Base-by-base conservation (phyloP, 2,113 vertebrate genomes). In the Limnothrissa miodon region DNA sequence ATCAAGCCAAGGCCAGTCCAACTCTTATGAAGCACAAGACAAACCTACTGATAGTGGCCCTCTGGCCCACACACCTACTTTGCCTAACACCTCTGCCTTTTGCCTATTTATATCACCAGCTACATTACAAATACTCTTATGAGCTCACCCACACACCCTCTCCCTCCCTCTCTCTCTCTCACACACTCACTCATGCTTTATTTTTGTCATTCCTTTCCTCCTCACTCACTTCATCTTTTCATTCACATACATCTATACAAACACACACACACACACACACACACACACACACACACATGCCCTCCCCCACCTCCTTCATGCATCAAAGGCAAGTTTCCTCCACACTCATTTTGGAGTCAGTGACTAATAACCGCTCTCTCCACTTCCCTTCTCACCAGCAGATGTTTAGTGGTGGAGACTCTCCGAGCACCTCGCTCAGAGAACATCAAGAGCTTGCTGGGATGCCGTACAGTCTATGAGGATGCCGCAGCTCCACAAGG, bases 341-440 rank as follows among this genome's bases (percentile, higher is more conserved):
- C 79, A 33, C 42, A 74, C 83, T 86, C 83, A 83, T 85, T 89
- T 84, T 86, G 84, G 81, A 86, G 83, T 11, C 46, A 83, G 83
- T 87, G 86, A 84, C 81, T 89, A 85, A 86, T 81, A 83, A 45
- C 36, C 10, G 36, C 1, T 45, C 81, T 84, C 82, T 83, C 85
- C 83, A 85, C 89, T 89, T 90, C 89, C 88, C 84, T 85, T 87
- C 86, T 86, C 56, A 46, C 29, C 66, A 86, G 79, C 88, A 89
- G 89, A 85, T 89, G 88, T 88, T 86, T 82, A 44, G 36, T 53
- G 42, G 36, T 45, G 45, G 17, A 17, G 42, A 84, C 80, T 84
- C 83, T 79, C 80, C 36, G 29, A 82, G 8, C 82, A 45, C 39
- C 74, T 51, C 0, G 33, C 13, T 36, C 1, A 17, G 33, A 74